Evolutionary conservation across 2,888 invertebrate species (phyloP).

Genomic region (Eretmocerus hayati): DNA sequence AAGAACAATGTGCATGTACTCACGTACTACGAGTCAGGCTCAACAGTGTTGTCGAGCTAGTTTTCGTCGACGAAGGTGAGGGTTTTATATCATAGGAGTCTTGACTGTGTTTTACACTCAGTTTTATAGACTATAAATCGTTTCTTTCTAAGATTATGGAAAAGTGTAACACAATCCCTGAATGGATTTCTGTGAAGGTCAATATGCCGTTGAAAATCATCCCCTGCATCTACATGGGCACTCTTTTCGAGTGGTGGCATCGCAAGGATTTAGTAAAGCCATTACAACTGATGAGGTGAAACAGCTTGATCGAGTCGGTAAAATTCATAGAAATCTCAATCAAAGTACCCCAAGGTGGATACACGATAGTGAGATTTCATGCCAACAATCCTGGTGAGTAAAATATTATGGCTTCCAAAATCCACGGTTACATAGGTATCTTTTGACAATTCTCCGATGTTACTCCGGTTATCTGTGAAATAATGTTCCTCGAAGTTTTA

Average conservation of each 20-base stretch:
- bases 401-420: too few species aligned
- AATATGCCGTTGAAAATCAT: slow-evolving; percentile 28
- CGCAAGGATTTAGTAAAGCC: slow-evolving; percentile 34
- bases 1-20: slow-evolving; percentile 73
- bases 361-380: slow-evolving; percentile 45
- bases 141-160: not conserved
- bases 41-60: slow-evolving; percentile 72
- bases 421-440: too few species aligned
- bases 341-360: slow-evolving; percentile 48
- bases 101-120: too few species aligned
- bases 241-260: slow-evolving; percentile 40
- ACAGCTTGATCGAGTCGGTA: slow-evolving; percentile 29
- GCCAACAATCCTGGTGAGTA: slow-evolving; percentile 50
- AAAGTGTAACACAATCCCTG: not conserved
- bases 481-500: too few species aligned
- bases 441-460: too few species aligned
- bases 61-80: slow-evolving; percentile 74
- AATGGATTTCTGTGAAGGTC: too few species aligned
- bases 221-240: slow-evolving; percentile 48
- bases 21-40: slow-evolving; percentile 63
- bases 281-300: slow-evolving; percentile 38
- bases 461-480: too few species aligned
- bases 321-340: slow-evolving; percentile 40
- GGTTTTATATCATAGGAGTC: not conserved
- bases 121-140: too few species aligned